Evolutionary conservation across 2,888 invertebrate genomes (phyloP), one percentile per base, ranked within the genome.

Genomic region (Sinhomidia bicolor): DNA sequence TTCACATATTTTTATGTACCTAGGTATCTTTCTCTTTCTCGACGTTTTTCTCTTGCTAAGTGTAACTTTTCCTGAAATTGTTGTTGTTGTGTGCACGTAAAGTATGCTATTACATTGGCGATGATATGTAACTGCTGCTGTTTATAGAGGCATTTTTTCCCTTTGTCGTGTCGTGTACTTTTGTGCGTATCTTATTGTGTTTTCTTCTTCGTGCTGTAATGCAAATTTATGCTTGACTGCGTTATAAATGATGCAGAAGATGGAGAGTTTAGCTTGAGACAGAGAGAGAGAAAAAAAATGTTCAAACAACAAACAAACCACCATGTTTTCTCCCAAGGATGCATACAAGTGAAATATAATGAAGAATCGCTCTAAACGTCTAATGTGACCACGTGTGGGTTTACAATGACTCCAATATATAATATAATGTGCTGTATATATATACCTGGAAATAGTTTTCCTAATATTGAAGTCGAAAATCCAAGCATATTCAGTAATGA

Each of bases 151-250:
- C 10, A 12, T 47, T 47, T 74, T 44, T 44, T 47, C 47, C 12
- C n/a, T 1, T 68, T 17, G 47, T 47, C 26, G 26, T 17, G 47
- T 47, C 26, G 26, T 47, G 32, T 60, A 36, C 29, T 76, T 36
- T 51, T 76, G 51, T 76, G 76, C 76, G 71, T 71, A 71, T 44
- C 2, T 7, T n/a, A n/a, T n/a, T 51, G 65, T 32, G 65, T 65
- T 47, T 47, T 47, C 12, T 14, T 12, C 10, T 4, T 36, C 10
- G 26, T 26, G n/a, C 5, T 10, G 20, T 79, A 79, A 79, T 79
- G 79, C 79, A 79, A 79, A 79, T 79, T 79, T 79, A 57, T 79
- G 79, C 79, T 79, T 79, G 79, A 41, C n/a, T 79, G 76, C 60
- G 60, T 60, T 79, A 79, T 79, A 79, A 79, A 79, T 79, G 79